Conservation (phyloP, 2,888 invertebrate genomes). For the Drosophila limbata region DNA sequence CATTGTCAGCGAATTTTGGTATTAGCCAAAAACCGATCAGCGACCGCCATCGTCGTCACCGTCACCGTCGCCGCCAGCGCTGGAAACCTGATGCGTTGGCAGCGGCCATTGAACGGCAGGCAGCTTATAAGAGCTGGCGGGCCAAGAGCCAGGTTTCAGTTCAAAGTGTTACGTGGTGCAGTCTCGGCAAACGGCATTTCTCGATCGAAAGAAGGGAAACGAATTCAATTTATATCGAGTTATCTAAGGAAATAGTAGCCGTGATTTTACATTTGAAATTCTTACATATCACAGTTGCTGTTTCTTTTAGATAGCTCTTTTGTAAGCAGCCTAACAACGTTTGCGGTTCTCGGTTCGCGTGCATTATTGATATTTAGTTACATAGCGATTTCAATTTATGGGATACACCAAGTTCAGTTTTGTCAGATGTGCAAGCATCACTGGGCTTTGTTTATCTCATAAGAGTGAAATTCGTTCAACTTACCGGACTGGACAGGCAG, state of each 20-base stretch:
- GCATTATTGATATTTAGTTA: neutral
- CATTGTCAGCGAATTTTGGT: constrained; percentile 70
- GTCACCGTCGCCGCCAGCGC: constrained; percentile 33
- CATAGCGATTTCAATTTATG: constrained; percentile 81
- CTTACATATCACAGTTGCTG: constrained; percentile 85
- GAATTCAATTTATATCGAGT: constrained; percentile 82
- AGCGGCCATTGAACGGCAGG: constrained; percentile 75
- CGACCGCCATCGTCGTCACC: constrained; percentile 16
- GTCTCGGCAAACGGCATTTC: constrained; percentile 62
- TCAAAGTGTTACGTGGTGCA: constrained; percentile 52
- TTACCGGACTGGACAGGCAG: constrained; percentile 95
- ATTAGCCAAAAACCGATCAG: constrained; percentile 59
- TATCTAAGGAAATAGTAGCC: constrained; percentile 86
- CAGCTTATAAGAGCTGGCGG: constrained; percentile 78
- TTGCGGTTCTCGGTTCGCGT: constrained; percentile 2
- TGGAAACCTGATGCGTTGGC: constrained; percentile 77
- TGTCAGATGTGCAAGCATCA: constrained; percentile 82
- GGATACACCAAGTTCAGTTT: constrained; percentile 85
- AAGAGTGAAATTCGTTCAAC: constrained; percentile 84
- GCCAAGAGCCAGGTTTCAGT: constrained; percentile 71
- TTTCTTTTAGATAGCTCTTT: constrained; percentile 86
- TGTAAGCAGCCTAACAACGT: constrained; percentile 80
- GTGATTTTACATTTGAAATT: constrained; percentile 82
- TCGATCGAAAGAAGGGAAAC: neutral
- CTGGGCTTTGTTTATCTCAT: constrained; percentile 86